Evolutionary conservation across 2,797 vertebrate genomes (phyloP).

Genomic region (Acipenser oxyrinchus): DNA sequence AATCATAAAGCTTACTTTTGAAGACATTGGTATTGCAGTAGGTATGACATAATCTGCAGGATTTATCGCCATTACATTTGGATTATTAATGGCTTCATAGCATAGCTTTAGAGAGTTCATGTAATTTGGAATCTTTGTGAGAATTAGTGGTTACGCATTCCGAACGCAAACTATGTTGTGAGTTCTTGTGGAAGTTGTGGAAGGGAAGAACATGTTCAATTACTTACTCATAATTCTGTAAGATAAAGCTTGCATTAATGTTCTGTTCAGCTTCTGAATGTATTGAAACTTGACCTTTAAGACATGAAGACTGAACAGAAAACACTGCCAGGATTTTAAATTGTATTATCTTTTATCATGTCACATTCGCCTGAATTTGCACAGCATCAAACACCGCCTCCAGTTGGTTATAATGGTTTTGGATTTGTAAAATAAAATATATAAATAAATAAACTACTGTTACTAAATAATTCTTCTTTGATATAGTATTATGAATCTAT

Average conservation of each 20-base stretch:
- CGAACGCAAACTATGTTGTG: conserved; percentile 16
- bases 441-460: conserved; percentile 64
- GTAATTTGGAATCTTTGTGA: conserved; percentile 4
- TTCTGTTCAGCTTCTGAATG: conserved; percentile 40
- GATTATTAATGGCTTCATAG: no score
- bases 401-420: no score
- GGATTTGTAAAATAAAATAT: conserved; percentile 39
- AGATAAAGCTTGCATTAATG: conserved; percentile 45
- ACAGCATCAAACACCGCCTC: conserved; percentile 51
- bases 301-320: conserved; percentile 49
- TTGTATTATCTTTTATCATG: conserved; percentile 50
- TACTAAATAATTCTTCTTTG: conserved; percentile 59
- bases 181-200: no score
- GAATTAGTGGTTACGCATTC: conserved; percentile 13
- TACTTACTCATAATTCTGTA: conserved; percentile 55
- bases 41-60: no score
- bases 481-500: conserved; percentile 55
- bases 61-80: no score
- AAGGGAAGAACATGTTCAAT: conserved; percentile 31
- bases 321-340: conserved; percentile 43
- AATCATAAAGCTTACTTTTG: no score
- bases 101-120: conserved; percentile 8
- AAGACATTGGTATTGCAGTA: no score
- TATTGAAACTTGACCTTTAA: conserved; percentile 56
- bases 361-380: conserved; percentile 45